phyloP scores from a whole-genome alignment of 2,888 invertebrate genomes.

The Oxystoma pomonae region DNA sequence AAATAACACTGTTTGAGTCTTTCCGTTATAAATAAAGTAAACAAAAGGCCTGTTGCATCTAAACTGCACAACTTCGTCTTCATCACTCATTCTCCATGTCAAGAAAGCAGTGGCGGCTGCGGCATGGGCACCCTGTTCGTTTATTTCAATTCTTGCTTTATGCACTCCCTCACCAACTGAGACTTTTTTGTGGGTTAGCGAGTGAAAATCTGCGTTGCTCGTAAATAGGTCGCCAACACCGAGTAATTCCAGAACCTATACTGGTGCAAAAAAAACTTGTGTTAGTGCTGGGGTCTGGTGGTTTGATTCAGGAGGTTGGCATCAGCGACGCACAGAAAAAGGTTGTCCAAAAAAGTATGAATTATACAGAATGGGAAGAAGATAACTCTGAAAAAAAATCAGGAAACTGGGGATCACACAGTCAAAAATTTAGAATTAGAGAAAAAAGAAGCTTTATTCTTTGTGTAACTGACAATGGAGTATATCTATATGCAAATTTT shows the following conservation, averaged over 20 bases:
- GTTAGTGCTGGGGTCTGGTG: constrained; percentile 14
- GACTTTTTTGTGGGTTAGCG: constrained; percentile 50
- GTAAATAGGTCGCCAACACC: constrained; percentile 56
- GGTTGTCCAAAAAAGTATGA: too few relatives aligned
- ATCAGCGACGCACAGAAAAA: neutral
- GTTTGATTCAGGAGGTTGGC: neutral
- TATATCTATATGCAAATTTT: too few relatives aligned
- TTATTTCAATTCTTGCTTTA: constrained; percentile 79
- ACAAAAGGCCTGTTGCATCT: constrained; percentile 81
- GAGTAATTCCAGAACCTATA: constrained; percentile 50
- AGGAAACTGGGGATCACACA: too few relatives aligned
- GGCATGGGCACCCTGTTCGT: constrained; percentile 82
- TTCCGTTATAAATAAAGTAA: constrained; percentile 72
- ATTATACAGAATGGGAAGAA: too few relatives aligned
- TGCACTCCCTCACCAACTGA: constrained; percentile 61
- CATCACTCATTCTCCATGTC: constrained; percentile 65
- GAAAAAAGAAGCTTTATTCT: too few relatives aligned
- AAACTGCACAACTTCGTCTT: constrained; percentile 58
- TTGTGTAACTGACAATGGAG: too few relatives aligned
- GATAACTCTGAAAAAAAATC: too few relatives aligned
- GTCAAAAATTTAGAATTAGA: too few relatives aligned
- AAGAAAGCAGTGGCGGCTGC: constrained; percentile 83
- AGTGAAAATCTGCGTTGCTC: constrained; percentile 51
- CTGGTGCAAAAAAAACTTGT: constrained; percentile 20
- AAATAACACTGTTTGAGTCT: constrained; percentile 62